Base-by-base conservation (phyloP, 2,888 invertebrate genomes). In the Tanypteryx hageni region DNA sequence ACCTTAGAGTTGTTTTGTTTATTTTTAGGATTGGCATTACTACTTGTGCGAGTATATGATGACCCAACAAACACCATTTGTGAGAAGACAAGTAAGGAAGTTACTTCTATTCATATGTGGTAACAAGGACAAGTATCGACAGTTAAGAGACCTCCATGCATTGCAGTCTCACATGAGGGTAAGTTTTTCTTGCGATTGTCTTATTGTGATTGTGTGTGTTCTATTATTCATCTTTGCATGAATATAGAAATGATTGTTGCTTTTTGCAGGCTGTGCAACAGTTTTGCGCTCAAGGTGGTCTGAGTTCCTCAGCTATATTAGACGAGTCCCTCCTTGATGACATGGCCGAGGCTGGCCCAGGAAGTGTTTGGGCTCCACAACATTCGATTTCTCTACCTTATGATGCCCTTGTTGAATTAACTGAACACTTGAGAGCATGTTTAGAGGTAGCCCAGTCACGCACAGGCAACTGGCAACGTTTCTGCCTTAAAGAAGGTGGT, bases 391-490 rank as follows among this genome's bases (percentile, higher is more conserved):
- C 96, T 93, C 96, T 98, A 22, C 97, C 97, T 0, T 99, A 99
- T 94, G 99, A 99, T 95, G 97, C 97, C 9, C 96, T 99, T n/a
- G 99, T 99, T 9, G 98, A 98, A 93, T 96, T 99, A 92, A 98
- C 99, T 94, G 99, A 99, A 94, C 99, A 99, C 95, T 96, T 99
- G 93, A 99, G 99, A 95, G 97, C 98, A 8, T 99, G 99, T 94
- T 97, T 98, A 92, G 99, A 99, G 95, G 98, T 99, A 92, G 99
- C 99, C 64, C 97, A 97, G 92, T 97, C 97, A 92, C 97, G 99
- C 92, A 98, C 99, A 0, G 97, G 98, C 93, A 99, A 99, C 95
- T 99, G 99, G 99, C 99, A 99, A 95, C 96, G 97, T 94, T 98
- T 98, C 95, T 99, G 98, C 94, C 95, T 96, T 3, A 96, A 96